Conservation (phyloP, 2,113 vertebrate genomes). For the Dryoscopus gambensis region DNA sequence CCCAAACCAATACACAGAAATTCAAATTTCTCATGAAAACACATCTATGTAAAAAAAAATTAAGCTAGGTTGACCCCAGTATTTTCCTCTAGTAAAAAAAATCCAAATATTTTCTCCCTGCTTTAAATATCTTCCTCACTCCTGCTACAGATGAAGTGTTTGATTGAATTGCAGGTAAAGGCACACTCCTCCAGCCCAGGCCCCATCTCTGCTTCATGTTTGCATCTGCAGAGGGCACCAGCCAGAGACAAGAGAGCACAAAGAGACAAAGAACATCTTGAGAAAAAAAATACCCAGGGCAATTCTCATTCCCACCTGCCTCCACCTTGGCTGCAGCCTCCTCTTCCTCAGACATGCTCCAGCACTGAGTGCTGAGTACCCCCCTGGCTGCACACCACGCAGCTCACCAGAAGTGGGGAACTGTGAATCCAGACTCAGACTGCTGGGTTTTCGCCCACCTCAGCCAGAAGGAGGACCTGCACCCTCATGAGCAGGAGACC, state of each 20-base stretch:
- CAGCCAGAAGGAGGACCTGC: background rate
- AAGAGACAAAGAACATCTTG: background rate
- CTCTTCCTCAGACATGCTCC: background rate
- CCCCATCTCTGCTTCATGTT: fast-evolving
- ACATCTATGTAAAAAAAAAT: background rate
- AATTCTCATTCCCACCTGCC: background rate
- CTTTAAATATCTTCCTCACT: background rate
- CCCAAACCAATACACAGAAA: background rate
- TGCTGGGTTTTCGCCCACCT: fast-evolving
- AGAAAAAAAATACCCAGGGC: background rate
- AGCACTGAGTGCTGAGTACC: background rate
- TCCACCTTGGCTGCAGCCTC: background rate
- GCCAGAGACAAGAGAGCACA: background rate
- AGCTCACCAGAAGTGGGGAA: background rate
- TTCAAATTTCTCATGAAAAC: background rate
- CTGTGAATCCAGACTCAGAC: background rate
- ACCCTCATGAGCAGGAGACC: background rate
- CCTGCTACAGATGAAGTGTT: background rate
- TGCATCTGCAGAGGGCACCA: background rate
- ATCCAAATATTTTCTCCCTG: background rate
- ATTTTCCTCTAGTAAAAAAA: background rate
- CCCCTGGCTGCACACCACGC: fast-evolving
- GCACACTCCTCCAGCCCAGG: background rate
- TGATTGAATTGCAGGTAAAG: background rate
- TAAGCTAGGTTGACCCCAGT: background rate